Evolutionary conservation across 2,797 vertebrate genomes (phyloP), one percentile per base, ranked within the genome.

Genomic region (Decapterus maruadsi): DNA sequence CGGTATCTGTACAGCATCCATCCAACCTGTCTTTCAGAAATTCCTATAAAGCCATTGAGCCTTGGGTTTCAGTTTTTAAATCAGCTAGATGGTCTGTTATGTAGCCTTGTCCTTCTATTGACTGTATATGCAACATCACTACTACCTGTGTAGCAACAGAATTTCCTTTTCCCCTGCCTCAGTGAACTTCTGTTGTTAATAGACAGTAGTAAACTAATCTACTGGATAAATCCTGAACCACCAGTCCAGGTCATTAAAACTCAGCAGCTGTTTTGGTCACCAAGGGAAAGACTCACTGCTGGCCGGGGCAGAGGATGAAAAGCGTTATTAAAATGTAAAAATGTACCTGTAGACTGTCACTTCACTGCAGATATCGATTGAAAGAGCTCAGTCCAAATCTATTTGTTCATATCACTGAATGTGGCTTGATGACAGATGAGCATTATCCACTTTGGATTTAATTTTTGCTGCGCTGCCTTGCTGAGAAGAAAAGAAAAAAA

Each of bases 341-440:
- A 34, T 36, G 67, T 50, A 78, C 56, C 36, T 78, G 69, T 62
- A 75, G 40, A 56, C 70, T 82, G 82, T 89, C 64, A 58, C 40
- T 72, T 90, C 81, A 85, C 71, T 85, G 83, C 86, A 86, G 77
- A 78, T 60, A 45, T 78, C 13, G 78, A 68, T 75, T 53, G 68
- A 76, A 85, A 90, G 63, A 81, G 86, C 85, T 87, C 83, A 86
- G 80, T 89, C 87, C 85, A 87, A 88, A 90, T 86, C 55, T 65
- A 17, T 83, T 70, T 85, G 85, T 92, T 90, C 87, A 90, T 86
- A 87, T 91, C 85, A 82, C 83, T 84, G 83, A 89, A 80, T 88
- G 87, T 89, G 87, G 84, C 73, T 87, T 78, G 78, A 84, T 69
- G 84, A 72, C 69, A 60, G 78, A 77, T 4, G 48, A 76, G 73